phyloP scores from a whole-genome alignment of 2,888 invertebrate species.

The Orchestes rusci region DNA sequence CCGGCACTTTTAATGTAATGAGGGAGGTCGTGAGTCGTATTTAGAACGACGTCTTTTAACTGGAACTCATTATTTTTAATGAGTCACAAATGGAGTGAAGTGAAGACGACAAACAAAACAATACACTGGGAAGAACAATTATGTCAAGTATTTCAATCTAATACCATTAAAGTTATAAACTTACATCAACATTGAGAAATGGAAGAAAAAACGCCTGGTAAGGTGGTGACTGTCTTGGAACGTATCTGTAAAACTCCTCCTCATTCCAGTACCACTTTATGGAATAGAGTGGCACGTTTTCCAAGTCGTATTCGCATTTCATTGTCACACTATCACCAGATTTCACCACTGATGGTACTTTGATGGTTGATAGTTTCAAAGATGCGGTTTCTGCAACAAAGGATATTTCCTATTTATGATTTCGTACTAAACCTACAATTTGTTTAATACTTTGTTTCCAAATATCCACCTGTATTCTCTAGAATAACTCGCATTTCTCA shows the following conservation, averaged over 20 bases:
- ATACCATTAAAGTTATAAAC: constrained; percentile 28
- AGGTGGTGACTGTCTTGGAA: constrained; percentile 49
- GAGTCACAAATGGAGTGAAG: no score
- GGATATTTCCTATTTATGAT: no score
- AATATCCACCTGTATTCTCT: no score
- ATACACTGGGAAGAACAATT: no score
- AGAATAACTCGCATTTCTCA: no score
- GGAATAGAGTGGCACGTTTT: constrained; percentile 44
- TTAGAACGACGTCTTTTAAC: no score
- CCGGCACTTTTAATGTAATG: no score
- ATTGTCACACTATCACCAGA: constrained; percentile 45
- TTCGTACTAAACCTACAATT: no score
- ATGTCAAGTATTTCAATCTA: background rate
- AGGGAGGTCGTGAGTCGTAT: no score
- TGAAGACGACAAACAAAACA: no score
- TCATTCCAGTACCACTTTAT: constrained; percentile 47
- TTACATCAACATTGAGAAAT: constrained; percentile 48
- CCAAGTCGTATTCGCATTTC: constrained; percentile 48
- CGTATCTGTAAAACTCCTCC: constrained; percentile 49
- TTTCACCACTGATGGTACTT: constrained; percentile 44
- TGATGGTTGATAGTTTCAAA: constrained; percentile 37
- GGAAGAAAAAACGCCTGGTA: constrained; percentile 45
- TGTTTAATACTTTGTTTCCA: no score
- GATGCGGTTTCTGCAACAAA: constrained; percentile 34
- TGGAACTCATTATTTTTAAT: no score